Percentiles rank a stretch among this genome's conserved stretches.
phyloP scores from a whole-genome alignment of 2,888 invertebrate genomes.

The Ectemnius continuus region DNA sequence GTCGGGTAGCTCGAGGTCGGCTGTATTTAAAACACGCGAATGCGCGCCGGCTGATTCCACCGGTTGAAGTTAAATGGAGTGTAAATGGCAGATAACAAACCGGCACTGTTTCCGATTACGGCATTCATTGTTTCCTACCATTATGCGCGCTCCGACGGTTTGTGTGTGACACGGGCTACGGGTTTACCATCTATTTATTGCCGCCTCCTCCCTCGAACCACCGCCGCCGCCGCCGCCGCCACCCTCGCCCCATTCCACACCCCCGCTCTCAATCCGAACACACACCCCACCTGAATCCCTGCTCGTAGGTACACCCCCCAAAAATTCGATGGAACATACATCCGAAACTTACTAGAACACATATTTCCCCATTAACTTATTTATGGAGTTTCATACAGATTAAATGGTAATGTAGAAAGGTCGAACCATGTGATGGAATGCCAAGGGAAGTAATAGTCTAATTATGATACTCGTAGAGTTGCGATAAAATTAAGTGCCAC shows the following conservation, averaged over 20 bases:
- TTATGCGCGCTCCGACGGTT: constrained; percentile 78
- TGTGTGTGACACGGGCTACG: constrained; percentile 74
- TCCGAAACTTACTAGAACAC: background rate
- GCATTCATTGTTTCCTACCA: constrained; percentile 78
- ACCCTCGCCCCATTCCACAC: background rate
- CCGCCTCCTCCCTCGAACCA: constrained; percentile 50
- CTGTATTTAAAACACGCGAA: constrained; percentile 75
- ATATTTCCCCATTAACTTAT: background rate
- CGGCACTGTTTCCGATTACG: constrained; percentile 78
- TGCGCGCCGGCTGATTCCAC: constrained; percentile 74
- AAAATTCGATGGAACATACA: background rate
- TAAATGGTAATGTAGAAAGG: background rate
- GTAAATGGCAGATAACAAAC: constrained; percentile 79
- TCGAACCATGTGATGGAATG: constrained; percentile 1
- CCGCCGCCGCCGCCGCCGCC: background rate
- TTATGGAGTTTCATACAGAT: background rate
- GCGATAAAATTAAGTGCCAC: constrained; percentile 17
- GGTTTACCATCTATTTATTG: constrained; percentile 77
- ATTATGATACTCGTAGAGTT: constrained; percentile 18
- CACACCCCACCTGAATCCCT: background rate
- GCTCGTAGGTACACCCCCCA: background rate
- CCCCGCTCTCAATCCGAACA: background rate
- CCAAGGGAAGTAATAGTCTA: background rate
- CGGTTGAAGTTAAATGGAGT: constrained; percentile 78
- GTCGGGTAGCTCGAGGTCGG: constrained; percentile 60